Evolutionary conservation across 2,797 vertebrate species (phyloP).

Genomic region (Taeniopygia guttata): DNA sequence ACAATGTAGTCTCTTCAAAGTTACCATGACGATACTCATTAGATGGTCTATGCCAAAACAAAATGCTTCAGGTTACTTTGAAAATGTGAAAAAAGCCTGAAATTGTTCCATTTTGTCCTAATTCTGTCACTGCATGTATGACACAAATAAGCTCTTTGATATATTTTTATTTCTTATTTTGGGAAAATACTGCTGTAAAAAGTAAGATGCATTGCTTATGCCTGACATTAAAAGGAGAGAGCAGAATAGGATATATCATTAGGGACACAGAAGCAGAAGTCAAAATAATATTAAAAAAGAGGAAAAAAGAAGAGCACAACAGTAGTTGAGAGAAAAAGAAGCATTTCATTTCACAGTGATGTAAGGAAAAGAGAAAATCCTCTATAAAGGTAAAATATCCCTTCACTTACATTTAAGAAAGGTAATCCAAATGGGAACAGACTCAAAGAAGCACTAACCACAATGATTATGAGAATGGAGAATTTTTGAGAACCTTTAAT

Average conservation of each 20-base stretch:
- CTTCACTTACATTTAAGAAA: background rate
- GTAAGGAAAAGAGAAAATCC: background rate
- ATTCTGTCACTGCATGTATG: conserved; percentile 47
- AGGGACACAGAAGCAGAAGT: background rate
- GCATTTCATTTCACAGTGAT: background rate
- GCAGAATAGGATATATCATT: background rate
- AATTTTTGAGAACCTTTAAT: background rate
- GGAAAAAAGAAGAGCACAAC: background rate
- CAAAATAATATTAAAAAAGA: background rate
- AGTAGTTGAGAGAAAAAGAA: background rate
- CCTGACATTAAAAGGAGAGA: background rate
- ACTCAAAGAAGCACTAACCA: background rate
- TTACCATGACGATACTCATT: conserved; percentile 53
- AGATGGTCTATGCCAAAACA: conserved; percentile 42
- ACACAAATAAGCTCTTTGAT: conserved; percentile 31
- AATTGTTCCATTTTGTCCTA: conserved; percentile 35
- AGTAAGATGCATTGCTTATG: background rate
- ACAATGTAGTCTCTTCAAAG: background rate
- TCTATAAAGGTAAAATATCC: background rate
- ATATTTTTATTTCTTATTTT: background rate
- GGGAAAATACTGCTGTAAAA: too few species aligned
- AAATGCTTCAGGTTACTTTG: conserved; percentile 44
- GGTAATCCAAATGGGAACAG: background rate
- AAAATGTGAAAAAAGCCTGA: conserved; percentile 27
- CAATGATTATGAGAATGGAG: background rate